These are phyloP conservation scores for Drosophila sp. DNA, from an alignment of 1,140 invertebrate species.

Conservation along the genomic window DNA sequence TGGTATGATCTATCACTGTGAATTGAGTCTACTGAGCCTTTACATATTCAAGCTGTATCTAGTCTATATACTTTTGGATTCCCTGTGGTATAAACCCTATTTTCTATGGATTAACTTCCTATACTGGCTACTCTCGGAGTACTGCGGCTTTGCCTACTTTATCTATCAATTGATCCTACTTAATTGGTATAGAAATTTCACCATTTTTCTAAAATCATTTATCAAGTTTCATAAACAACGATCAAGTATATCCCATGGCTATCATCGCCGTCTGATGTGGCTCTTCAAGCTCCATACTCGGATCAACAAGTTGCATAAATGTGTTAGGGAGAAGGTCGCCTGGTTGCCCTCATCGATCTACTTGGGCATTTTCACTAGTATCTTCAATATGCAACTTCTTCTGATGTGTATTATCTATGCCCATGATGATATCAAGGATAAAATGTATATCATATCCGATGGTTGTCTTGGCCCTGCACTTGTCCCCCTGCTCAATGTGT, in stretches of 20 bases:
- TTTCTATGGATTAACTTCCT: slow-evolving; percentile 49
- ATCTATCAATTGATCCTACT: slow-evolving; percentile 55
- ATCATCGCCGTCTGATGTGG: slow-evolving; percentile 42
- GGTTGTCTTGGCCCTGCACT: slow-evolving; percentile 46
- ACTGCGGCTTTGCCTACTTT: slow-evolving; percentile 61
- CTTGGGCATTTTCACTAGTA: slow-evolving; percentile 51
- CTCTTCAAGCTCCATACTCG: slow-evolving; percentile 58
- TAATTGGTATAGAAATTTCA: slow-evolving; percentile 59
- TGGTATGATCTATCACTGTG: slow-evolving; percentile 55
- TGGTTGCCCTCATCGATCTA: slow-evolving; percentile 56
- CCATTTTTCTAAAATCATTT: slow-evolving; percentile 47
- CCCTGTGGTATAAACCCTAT: slow-evolving; percentile 44
- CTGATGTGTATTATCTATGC: slow-evolving; percentile 55
- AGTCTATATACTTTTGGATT: slow-evolving; percentile 37
- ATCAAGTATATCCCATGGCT: slow-evolving; percentile 14
- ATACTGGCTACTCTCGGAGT: slow-evolving; percentile 61
- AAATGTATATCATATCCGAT: slow-evolving; percentile 58
- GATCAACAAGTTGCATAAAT: slow-evolving; percentile 54
- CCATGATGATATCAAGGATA: slow-evolving; percentile 51
- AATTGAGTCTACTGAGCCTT: slow-evolving; percentile 33
- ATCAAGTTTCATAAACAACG: slow-evolving; percentile 44
- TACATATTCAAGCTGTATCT: slow-evolving; percentile 44
- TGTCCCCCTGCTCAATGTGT: slow-evolving; percentile 53
- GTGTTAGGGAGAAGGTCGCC: slow-evolving; percentile 28
- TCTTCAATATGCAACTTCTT: slow-evolving; percentile 52